Base-by-base conservation (phyloP, 2,113 vertebrate species). In the Indicator maculatus region DNA sequence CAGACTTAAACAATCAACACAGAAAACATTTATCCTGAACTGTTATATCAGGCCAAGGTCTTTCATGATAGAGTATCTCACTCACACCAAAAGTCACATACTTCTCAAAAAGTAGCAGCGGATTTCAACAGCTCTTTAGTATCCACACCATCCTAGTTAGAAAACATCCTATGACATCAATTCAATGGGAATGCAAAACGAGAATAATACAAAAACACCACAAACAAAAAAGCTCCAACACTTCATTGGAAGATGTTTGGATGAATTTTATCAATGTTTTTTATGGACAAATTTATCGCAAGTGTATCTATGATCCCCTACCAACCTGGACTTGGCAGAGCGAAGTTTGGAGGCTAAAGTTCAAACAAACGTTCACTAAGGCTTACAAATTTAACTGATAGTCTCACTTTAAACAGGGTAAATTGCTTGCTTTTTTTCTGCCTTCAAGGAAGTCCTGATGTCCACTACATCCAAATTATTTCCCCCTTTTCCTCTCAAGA, bases 331-430 rank as follows among this genome's bases (percentile, higher is more conserved):
- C 76, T 24, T 72, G 28, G 20, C 70, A 91, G 73, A 66, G 90
- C 76, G 72, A 88, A 83, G 88, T 93, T 53, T 90, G 76, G 72
- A 81, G 85, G 58, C 38, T 61, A 27, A 96, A 94, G 93, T 86
- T 53, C 79, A 95, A 78, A 27, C 76, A 86, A 90, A 94, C 83
- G 91, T 93, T 83, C 80, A 75, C 50, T 86, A 15, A 8, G 50
- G 30, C 59, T 52, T 83, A 77, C 58, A 91, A 89, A 71, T 13
- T 44, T 73, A 78, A 86, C 38, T 28, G 5, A 31, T 20, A 83
- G 15, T 61, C 60, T 76, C 4, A 0, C 0, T 77, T 60, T 47
- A 56, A 80, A 90, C 8, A 36, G 15, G 26, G 1, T 10, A 61
- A 55, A n/a, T 23, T 52, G 33, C 28, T 73, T 63, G 16, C 8